These are phyloP conservation scores for Salminus brasiliensis DNA, from an alignment of 2,113 vertebrate genomes.

Conservation along the genomic window DNA sequence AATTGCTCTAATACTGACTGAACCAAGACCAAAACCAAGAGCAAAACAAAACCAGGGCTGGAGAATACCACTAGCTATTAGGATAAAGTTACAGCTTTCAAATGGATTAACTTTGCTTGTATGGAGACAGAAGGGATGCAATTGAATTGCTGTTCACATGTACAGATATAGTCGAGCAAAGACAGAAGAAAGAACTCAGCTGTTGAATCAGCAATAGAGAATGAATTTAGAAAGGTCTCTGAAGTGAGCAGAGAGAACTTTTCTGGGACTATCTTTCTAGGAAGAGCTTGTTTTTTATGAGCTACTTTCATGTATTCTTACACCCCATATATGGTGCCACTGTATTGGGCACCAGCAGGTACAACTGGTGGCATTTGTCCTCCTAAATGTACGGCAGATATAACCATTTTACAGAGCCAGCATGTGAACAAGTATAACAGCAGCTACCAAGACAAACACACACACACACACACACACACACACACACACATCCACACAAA, in stretches of 20 bases:
- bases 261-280: too few relatives aligned
- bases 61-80: neutral
- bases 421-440: slow-evolving; percentile 28
- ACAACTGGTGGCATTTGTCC: too few relatives aligned
- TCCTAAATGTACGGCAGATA: too few relatives aligned
- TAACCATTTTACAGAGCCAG: neutral
- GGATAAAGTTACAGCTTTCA: neutral
- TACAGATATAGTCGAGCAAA: neutral
- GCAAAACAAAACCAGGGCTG: neutral
- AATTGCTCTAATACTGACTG: neutral
- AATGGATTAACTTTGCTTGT: neutral
- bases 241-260: too few relatives aligned
- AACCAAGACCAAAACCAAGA: neutral
- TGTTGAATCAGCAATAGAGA: neutral
- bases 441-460: neutral
- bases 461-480: slow-evolving; percentile 13
- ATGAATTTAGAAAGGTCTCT: neutral
- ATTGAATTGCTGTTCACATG: slow-evolving; percentile 1
- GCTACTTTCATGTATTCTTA: too few relatives aligned
- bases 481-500: slow-evolving; percentile 18
- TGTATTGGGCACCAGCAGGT: too few relatives aligned
- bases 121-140: neutral
- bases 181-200: neutral
- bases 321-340: too few relatives aligned
- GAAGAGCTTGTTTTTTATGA: too few relatives aligned